Conservation (phyloP, 1,140 invertebrate genomes). For the Yoshiicerus persimilis region DNA sequence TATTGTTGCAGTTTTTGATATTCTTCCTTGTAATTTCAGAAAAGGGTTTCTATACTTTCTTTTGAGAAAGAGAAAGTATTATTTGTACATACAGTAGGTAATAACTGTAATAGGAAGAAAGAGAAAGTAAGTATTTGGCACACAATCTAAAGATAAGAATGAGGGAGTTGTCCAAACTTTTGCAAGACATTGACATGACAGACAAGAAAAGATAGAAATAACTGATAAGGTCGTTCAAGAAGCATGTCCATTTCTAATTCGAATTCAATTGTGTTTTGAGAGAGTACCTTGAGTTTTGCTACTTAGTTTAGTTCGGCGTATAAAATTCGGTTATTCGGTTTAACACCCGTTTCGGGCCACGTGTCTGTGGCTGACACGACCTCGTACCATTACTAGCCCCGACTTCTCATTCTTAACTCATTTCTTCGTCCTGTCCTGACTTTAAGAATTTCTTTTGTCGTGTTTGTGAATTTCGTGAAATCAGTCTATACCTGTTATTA, state of each 20-base stretch:
- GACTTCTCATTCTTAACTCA: background rate
- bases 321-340: background rate
- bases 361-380: constrained; percentile 2
- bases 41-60: background rate
- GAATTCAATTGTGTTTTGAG: background rate
- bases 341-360: background rate
- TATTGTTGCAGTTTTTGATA: too few relatives aligned
- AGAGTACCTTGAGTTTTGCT: too few relatives aligned
- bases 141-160: background rate
- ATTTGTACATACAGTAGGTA: too few relatives aligned
- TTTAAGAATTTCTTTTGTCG: background rate
- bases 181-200: background rate
- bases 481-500: background rate
- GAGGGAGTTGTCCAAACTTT: background rate
- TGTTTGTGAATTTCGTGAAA: background rate
- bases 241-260: background rate
- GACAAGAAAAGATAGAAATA: background rate
- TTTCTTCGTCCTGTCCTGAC: background rate
- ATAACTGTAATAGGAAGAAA: background rate
- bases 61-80: background rate
- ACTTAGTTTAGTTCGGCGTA: too few relatives aligned
- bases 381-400: background rate
- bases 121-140: background rate
- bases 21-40: background rate
- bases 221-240: background rate